These are phyloP conservation scores for Drosophila busckii DNA, from an alignment of 1,140 invertebrate genomes.

Conservation along the genomic window DNA sequence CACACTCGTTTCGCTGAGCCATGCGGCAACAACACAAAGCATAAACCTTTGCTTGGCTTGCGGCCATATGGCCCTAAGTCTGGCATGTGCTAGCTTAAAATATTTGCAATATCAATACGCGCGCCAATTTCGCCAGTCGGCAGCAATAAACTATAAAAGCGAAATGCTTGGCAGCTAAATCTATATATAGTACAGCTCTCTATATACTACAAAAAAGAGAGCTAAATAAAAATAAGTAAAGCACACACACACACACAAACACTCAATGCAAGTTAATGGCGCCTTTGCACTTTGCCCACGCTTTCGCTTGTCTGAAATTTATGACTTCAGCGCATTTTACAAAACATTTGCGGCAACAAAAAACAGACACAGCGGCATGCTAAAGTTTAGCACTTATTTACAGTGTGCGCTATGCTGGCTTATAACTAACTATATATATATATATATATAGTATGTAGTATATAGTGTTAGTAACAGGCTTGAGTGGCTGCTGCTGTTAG, in stretches of 20 bases:
- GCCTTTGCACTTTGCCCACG: not conserved
- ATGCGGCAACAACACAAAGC: too few species aligned
- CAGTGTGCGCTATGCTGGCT: constrained; percentile 40
- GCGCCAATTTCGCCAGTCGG: constrained; percentile 61
- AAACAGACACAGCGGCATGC: constrained; percentile 49
- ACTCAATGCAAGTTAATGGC: constrained; percentile 72
- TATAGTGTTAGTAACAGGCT: too few species aligned
- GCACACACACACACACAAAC: constrained; percentile 60
- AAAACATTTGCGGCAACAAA: constrained; percentile 63
- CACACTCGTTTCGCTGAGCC: too few species aligned
- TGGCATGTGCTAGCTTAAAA: constrained; percentile 54
- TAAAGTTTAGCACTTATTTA: constrained; percentile 65
- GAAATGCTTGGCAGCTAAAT: constrained; percentile 59
- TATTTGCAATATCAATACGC: constrained; percentile 69
- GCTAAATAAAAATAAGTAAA: not conserved
- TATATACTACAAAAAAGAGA: constrained; percentile 36
- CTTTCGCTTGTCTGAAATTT: constrained; percentile 58
- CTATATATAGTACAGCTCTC: constrained; percentile 41
- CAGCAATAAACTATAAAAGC: constrained; percentile 77
- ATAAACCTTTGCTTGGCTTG: too few species aligned
- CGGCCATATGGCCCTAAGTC: too few species aligned
- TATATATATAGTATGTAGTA: too few species aligned
- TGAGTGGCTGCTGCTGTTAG: too few species aligned
- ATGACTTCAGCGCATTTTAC: constrained; percentile 71
- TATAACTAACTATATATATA: too few species aligned